phyloP scores from a whole-genome alignment of 2,113 vertebrate genomes.

The Scortum barcoo region DNA sequence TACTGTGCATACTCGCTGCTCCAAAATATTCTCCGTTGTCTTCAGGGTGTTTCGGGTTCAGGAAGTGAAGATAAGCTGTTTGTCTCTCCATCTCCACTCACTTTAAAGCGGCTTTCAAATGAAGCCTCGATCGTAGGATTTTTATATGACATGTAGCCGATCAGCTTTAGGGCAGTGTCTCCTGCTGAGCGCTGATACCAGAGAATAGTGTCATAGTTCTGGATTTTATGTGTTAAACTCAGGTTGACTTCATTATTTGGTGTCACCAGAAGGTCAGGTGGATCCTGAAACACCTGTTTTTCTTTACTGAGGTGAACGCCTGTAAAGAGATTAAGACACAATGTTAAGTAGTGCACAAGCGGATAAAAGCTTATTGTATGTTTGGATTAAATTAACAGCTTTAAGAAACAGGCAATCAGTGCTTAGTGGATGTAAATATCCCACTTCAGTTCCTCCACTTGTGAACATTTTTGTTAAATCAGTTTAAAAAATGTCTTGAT shows the following conservation, averaged over 20 bases:
- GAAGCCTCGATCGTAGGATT: neutral
- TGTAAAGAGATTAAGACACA: conserved; percentile 1
- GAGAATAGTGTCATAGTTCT: conserved; percentile 56
- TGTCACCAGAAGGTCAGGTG: conserved; percentile 29
- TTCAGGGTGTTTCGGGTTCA: conserved; percentile 15
- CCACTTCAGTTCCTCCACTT: no score
- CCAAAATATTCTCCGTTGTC: conserved; percentile 75
- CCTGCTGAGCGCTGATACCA: conserved; percentile 69
- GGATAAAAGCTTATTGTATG: no score
- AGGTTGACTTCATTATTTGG: conserved; percentile 7
- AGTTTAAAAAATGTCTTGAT: no score
- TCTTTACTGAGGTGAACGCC: conserved; percentile 45
- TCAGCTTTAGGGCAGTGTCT: conserved; percentile 45
- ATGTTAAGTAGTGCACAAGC: neutral
- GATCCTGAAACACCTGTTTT: conserved; percentile 65
- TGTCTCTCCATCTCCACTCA: conserved; percentile 69
- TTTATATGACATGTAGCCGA: conserved; percentile 44
- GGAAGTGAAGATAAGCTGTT: conserved; percentile 52
- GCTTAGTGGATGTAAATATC: no score
- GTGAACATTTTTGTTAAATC: no score
- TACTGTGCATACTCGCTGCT: conserved; percentile 71
- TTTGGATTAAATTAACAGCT: no score
- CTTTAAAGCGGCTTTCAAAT: conserved; percentile 33
- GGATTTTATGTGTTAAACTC: conserved; percentile 40
- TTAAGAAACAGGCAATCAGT: no score